phyloP scores from a whole-genome alignment of 1,140 invertebrate genomes.

The Andricus grossulariae region DNA sequence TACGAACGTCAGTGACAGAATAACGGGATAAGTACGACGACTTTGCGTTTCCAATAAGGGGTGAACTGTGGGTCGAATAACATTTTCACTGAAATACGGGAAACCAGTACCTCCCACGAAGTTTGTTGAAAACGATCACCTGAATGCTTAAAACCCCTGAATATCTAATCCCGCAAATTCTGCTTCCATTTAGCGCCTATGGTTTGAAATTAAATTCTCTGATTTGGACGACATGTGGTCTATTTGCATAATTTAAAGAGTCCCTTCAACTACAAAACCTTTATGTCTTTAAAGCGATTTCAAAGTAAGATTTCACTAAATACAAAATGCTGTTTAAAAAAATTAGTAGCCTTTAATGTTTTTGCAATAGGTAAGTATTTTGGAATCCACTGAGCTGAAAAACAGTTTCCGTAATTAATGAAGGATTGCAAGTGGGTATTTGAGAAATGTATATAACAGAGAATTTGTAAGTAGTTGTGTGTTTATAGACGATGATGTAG shows the following conservation, averaged over 20 bases:
- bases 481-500: not conserved
- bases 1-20: slow-evolving; percentile 41
- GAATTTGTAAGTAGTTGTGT: not conserved
- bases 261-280: too few species aligned
- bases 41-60: slow-evolving; percentile 59
- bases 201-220: not conserved
- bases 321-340: too few species aligned
- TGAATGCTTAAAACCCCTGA: slow-evolving; percentile 13
- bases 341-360: too few species aligned
- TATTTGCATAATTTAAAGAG: not conserved
- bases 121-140: slow-evolving; percentile 23
- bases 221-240: not conserved
- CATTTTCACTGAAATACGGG: slow-evolving; percentile 43
- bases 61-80: slow-evolving; percentile 44
- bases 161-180: slow-evolving; percentile 22
- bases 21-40: slow-evolving; percentile 54
- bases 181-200: not conserved
- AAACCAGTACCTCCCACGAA: slow-evolving; percentile 38
- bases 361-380: too few species aligned
- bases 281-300: too few species aligned
- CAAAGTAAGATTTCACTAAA: too few species aligned
- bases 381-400: too few species aligned
- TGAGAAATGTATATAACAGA: too few species aligned
- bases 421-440: too few species aligned
- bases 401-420: too few species aligned